Conservation (phyloP, 2,797 vertebrate genomes). For the Neosilurus hyrtlii region DNA sequence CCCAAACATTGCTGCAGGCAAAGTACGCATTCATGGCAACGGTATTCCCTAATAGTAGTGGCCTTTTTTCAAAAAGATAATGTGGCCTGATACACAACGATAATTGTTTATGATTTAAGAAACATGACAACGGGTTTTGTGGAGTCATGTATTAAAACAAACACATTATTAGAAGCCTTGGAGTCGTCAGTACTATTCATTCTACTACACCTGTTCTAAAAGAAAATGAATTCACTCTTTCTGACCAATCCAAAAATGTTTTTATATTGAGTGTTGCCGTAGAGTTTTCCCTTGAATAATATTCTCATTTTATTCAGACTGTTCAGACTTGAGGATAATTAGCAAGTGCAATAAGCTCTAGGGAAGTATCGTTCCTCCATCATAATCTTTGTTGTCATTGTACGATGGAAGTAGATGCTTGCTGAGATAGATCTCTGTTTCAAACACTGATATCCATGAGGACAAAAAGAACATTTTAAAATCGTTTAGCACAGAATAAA, state of each 20-base stretch:
- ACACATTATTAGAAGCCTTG: background rate
- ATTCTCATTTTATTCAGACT: background rate
- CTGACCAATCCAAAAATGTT: background rate
- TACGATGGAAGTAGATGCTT: constrained; percentile 17
- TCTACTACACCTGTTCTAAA: background rate
- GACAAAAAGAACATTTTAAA: constrained; percentile 13
- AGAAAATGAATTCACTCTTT: background rate
- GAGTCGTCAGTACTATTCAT: background rate
- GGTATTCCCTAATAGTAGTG: too few species aligned
- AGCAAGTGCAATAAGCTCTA: constrained; percentile 8
- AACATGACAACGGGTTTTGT: too few species aligned
- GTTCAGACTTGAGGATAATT: background rate
- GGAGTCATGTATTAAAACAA: background rate
- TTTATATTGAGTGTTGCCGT: background rate
- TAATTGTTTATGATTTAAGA: too few species aligned
- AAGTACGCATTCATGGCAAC: too few species aligned
- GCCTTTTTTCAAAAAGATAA: too few species aligned
- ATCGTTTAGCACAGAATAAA: constrained; percentile 44
- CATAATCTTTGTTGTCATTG: constrained; percentile 19
- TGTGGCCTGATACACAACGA: too few species aligned
- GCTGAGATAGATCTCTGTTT: background rate
- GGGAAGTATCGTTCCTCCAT: constrained; percentile 2
- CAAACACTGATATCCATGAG: background rate
- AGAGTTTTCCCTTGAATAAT: background rate
- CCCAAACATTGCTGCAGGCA: too few species aligned